phyloP scores from a whole-genome alignment of 2,797 vertebrate genomes.

The Poecilia wingei region DNA sequence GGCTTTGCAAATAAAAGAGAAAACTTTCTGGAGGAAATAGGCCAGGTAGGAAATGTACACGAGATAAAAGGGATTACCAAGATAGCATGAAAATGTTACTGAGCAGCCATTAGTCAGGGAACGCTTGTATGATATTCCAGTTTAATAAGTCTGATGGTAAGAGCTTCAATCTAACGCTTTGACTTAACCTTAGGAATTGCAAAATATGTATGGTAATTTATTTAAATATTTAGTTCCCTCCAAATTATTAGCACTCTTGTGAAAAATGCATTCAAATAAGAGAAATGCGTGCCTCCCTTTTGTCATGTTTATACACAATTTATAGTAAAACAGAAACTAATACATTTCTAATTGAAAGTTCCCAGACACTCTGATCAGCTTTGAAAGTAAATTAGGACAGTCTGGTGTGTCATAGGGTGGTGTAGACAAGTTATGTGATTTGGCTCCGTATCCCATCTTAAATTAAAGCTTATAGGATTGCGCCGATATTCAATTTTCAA shows the following conservation, averaged over 20 bases:
- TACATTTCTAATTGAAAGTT: not conserved
- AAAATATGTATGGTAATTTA: not conserved
- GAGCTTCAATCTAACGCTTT: not conserved
- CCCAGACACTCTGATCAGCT: not conserved
- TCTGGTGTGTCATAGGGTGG: not conserved
- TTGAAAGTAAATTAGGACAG: not conserved
- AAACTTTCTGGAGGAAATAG: not conserved
- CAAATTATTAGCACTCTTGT: not conserved
- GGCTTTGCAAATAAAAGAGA: not conserved
- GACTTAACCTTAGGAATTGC: not conserved
- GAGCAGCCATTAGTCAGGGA: not conserved
- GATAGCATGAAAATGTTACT: not conserved
- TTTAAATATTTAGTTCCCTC: not conserved
- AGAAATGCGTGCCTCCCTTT: not conserved
- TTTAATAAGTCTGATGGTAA: not conserved
- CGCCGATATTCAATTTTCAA: no score
- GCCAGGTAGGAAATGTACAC: not conserved
- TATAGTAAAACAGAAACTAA: not conserved
- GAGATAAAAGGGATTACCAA: not conserved
- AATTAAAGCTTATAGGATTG: not conserved
- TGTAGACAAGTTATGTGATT: not conserved
- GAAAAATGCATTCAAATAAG: not conserved
- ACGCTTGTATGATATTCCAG: not conserved
- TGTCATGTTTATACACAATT: not conserved
- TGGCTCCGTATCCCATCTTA: not conserved